A percentile compares a stretch with the other conserved stretches of the same genome.
phyloP scores from a whole-genome alignment of 1,140 invertebrate species.

The Achatina immaculata region DNA sequence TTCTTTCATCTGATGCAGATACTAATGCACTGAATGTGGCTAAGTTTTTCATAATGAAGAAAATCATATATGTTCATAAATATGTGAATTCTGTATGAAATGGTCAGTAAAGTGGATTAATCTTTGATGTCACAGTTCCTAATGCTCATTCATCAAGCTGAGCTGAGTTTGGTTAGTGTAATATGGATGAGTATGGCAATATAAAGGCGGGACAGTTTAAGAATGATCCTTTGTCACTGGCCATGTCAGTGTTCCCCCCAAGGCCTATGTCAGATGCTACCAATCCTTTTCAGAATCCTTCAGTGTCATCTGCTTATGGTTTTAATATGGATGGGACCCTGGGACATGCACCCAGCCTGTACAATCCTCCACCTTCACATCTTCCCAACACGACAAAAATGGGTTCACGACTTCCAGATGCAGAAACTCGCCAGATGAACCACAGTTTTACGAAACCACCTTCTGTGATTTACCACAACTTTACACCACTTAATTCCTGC shows the following conservation, averaged over 20 bases:
- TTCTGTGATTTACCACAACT: neutral
- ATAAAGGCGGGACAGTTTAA: neutral
- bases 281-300: conserved; percentile 4
- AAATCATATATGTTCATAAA: no score
- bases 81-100: no score
- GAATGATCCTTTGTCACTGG: neutral
- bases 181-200: conserved; percentile 1
- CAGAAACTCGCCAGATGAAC: neutral
- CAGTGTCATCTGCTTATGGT: neutral
- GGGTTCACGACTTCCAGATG: neutral
- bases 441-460: conserved; percentile 10
- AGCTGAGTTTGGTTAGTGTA: neutral
- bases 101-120: no score
- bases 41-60: no score
- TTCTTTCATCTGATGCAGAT: no score
- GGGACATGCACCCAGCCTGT: neutral
- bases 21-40: no score
- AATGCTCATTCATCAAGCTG: neutral
- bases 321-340: neutral
- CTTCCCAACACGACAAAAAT: neutral
- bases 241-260: neutral
- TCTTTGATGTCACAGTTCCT: no score
- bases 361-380: conserved; percentile 2
- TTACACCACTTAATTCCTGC: neutral
- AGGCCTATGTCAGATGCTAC: neutral